A percentile compares a stretch with the other conserved stretches of the same genome.
These are phyloP conservation scores for Crepidodera aurea DNA, from an alignment of 2,888 invertebrate genomes.

Conservation along the genomic window DNA sequence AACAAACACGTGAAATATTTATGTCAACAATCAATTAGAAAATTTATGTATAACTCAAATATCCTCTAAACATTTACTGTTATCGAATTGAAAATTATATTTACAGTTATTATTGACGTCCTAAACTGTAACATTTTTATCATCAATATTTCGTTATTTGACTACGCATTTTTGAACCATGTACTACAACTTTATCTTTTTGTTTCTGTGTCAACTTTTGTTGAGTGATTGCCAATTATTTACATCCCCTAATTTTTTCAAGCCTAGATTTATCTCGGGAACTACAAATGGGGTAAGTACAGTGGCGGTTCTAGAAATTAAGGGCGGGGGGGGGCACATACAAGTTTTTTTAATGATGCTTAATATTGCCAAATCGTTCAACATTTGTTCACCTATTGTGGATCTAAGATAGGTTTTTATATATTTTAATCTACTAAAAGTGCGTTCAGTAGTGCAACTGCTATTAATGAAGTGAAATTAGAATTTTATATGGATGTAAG, in stretches of 20 bases:
- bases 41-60: not conserved
- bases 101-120: not conserved
- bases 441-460: not conserved
- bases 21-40: not conserved
- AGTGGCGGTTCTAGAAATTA: too few species aligned
- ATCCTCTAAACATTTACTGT: not conserved
- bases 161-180: not conserved
- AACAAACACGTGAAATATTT: not conserved
- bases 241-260: slow-evolving; percentile 23
- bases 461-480: not conserved
- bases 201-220: not conserved
- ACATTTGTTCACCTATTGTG: too few species aligned
- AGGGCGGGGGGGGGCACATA: too few species aligned
- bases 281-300: slow-evolving; percentile 7
- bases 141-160: not conserved
- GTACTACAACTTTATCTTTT: not conserved
- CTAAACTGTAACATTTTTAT: not conserved
- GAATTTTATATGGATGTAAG: too few species aligned
- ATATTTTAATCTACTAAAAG: too few species aligned
- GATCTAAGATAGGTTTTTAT: too few species aligned
- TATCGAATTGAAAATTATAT: not conserved
- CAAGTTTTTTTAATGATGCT: too few species aligned
- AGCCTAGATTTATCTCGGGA: slow-evolving; percentile 20
- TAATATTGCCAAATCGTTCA: too few species aligned
- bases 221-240: not conserved